Conservation (phyloP, 1,140 invertebrate genomes). For the Caenorhabditis tropicalis region DNA sequence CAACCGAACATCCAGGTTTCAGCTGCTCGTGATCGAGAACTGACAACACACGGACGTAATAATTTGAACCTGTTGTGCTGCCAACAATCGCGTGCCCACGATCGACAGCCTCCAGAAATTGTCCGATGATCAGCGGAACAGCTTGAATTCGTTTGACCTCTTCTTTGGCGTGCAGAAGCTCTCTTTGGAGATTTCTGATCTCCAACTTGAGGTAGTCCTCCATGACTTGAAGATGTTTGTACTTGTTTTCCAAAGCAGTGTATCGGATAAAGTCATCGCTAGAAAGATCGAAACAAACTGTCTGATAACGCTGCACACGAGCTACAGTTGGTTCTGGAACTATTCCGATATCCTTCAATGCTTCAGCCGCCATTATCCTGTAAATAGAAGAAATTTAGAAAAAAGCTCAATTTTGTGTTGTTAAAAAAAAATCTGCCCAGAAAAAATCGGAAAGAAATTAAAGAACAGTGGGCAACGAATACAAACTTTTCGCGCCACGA, state of each 20-base stretch:
- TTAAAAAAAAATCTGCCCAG: neutral
- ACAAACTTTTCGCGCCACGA: too few relatives aligned
- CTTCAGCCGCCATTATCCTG: neutral
- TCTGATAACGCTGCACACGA: neutral
- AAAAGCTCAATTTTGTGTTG: neutral
- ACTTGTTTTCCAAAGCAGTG: constrained; percentile 76
- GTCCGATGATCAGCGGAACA: constrained; percentile 93
- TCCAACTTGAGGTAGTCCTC: constrained; percentile 99
- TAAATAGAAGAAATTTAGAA: neutral
- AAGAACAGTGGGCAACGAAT: too few relatives aligned
- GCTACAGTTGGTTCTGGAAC: neutral
- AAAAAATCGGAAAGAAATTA: too few relatives aligned
- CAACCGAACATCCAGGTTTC: constrained; percentile 92
- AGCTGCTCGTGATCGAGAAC: constrained; percentile 92
- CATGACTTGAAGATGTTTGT: constrained; percentile 94
- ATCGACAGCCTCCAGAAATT: constrained; percentile 95
- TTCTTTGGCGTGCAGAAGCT: constrained; percentile 95
- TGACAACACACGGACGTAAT: constrained; percentile 89
- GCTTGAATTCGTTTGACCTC: constrained; percentile 95
- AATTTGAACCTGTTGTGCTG: constrained; percentile 88
- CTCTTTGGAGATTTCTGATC: constrained; percentile 93
- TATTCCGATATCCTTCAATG: neutral
- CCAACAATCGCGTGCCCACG: constrained; percentile 93
- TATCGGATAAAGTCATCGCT: constrained; percentile 76
- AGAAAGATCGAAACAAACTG: neutral